These are phyloP conservation scores for Chymomyza fuscimana DNA, from an alignment of 2,888 invertebrate species.

Conservation along the genomic window DNA sequence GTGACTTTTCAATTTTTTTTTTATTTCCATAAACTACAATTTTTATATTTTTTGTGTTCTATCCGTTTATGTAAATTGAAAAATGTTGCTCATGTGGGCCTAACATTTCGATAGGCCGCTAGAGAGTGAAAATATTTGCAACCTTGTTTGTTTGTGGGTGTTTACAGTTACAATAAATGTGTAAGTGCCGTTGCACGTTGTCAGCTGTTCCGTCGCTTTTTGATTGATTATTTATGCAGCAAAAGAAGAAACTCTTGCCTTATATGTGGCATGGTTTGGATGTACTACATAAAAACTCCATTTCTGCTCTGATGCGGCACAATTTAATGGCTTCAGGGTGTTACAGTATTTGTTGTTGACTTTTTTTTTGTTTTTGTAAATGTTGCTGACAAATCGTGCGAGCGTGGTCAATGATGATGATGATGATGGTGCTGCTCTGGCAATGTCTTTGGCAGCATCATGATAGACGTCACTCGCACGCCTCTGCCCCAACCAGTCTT, in stretches of 20 bases:
- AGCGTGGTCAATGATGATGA: constrained; percentile 35
- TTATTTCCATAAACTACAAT: not conserved
- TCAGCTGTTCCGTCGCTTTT: not conserved
- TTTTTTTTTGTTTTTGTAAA: not conserved
- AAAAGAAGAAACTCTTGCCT: constrained; percentile 6
- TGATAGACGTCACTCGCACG: constrained; percentile 66
- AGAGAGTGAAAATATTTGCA: not conserved
- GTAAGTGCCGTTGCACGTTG: not conserved
- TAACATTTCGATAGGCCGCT: not conserved
- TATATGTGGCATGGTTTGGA: constrained; percentile 1
- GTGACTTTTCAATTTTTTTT: not conserved
- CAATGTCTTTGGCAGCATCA: constrained; percentile 33
- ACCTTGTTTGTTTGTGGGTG: not conserved
- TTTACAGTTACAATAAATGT: not conserved
- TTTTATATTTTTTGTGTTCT: not conserved
- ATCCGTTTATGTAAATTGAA: constrained; percentile 30
- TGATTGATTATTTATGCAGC: constrained; percentile 58
- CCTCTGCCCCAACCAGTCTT: not conserved
- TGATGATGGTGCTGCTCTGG: constrained; percentile 13
- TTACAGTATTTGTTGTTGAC: constrained; percentile 15
- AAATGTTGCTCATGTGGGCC: not conserved
- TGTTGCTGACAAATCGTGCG: constrained; percentile 65
- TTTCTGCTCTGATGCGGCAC: constrained; percentile 41
- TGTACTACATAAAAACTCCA: constrained; percentile 65
- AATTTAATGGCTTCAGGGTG: constrained; percentile 55